These are phyloP conservation scores for Villa cingulata DNA, from an alignment of 2,888 invertebrate species.

Conservation along the genomic window DNA sequence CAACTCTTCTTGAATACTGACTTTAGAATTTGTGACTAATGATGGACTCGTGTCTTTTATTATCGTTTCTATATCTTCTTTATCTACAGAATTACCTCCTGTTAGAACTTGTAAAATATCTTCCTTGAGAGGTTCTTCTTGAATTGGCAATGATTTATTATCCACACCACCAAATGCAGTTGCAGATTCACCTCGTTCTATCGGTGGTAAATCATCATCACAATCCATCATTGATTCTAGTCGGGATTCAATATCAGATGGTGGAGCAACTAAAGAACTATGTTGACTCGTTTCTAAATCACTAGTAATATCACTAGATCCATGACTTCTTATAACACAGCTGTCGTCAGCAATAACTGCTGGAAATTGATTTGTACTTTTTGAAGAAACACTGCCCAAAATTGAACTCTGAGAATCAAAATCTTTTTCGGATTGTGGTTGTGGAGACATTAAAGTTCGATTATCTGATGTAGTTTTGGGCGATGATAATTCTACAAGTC, in stretches of 20 bases:
- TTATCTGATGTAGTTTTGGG: conserved; percentile 40
- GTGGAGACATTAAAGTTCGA: conserved; percentile 37
- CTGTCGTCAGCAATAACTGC: conserved; percentile 30
- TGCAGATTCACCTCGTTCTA: background rate
- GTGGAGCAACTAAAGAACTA: conserved; percentile 34
- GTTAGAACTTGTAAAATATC: conserved; percentile 31
- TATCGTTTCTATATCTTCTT: background rate
- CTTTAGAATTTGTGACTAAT: background rate
- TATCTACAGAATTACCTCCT: conserved; percentile 14
- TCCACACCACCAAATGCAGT: background rate
- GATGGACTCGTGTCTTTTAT: no score
- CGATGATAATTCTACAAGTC: conserved; percentile 36
- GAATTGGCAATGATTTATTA: conserved; percentile 2
- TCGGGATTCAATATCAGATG: conserved; percentile 33
- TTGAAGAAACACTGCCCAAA: conserved; percentile 35
- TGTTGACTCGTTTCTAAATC: conserved; percentile 36
- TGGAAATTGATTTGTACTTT: conserved; percentile 23
- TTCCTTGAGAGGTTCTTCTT: conserved; percentile 25
- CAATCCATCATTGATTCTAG: conserved; percentile 34
- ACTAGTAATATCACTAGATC: conserved; percentile 35
- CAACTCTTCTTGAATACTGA: conserved; percentile 12
- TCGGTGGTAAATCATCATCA: conserved; percentile 14
- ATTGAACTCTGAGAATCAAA: conserved; percentile 36
- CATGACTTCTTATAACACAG: conserved; percentile 34
- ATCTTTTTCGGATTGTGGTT: conserved; percentile 39